Percentiles rank a stretch among this genome's conserved stretches.
Evolutionary conservation across 2,888 invertebrate species (phyloP).

Genomic region (Apocheima hispidaria): DNA sequence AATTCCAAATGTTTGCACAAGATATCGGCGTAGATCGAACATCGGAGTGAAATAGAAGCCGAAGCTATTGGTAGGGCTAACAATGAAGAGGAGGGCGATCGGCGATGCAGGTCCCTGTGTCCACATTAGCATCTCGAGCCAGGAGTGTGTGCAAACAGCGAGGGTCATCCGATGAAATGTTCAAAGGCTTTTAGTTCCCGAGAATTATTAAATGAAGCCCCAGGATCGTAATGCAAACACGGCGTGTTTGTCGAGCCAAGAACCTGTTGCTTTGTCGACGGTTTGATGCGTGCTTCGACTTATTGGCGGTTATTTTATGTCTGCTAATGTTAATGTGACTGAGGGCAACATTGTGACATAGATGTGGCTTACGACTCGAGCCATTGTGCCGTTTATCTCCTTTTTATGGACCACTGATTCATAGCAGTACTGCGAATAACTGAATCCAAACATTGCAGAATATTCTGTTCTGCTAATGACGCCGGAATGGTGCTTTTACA

Average conservation of each 20-base stretch:
- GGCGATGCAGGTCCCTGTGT: constrained; percentile 85
- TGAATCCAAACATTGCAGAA: constrained; percentile 43
- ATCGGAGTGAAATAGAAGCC: constrained; percentile 76
- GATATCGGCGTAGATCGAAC: constrained; percentile 72
- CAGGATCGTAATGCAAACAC: constrained; percentile 86
- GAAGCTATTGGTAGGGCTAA: constrained; percentile 73
- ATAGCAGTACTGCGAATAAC: constrained; percentile 43
- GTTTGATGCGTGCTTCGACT: constrained; percentile 80
- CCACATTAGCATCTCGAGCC: constrained; percentile 85
- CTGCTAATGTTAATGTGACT: constrained; percentile 80
- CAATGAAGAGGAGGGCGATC: constrained; percentile 82
- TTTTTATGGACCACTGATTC: constrained; percentile 37
- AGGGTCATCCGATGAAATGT: constrained; percentile 87
- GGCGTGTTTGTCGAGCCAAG: constrained; percentile 78
- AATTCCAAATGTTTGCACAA: constrained; percentile 66
- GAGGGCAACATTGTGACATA: constrained; percentile 76
- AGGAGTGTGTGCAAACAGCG: constrained; percentile 85
- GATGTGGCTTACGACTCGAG: constrained; percentile 41
- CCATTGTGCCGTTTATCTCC: constrained; percentile 51
- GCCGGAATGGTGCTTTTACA: constrained; percentile 59
- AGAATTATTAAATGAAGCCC: constrained; percentile 86
- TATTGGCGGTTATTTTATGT: constrained; percentile 85
- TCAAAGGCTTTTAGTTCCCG: constrained; percentile 87
- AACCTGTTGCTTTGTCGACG: constrained; percentile 85
- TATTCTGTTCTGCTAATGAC: constrained; percentile 48